Conservation (phyloP, 2,797 vertebrate species). For the Parambassis ranga region DNA sequence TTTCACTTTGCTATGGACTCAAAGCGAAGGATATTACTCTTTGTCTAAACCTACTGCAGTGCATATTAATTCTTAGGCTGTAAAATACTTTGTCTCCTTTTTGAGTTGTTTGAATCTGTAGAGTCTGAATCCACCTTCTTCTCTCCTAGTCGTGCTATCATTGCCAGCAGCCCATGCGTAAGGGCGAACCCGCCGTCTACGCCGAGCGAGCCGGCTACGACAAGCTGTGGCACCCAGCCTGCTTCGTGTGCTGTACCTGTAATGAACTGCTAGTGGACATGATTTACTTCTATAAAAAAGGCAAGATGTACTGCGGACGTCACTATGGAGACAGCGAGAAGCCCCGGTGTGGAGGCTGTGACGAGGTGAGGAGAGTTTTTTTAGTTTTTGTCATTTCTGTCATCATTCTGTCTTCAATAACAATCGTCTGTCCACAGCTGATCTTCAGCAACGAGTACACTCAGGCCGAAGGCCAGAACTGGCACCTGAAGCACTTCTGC, state of each 20-base stretch:
- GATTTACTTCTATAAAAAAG: conserved; percentile 99
- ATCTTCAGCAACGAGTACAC: conserved; percentile 99
- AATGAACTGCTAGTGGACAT: conserved; percentile 94
- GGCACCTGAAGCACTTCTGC: conserved; percentile 99
- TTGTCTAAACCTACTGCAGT: conserved; percentile 9
- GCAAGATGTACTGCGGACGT: conserved; percentile 92
- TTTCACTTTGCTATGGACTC: neutral
- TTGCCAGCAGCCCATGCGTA: conserved; percentile 87
- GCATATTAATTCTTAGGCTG: neutral
- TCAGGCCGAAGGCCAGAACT: conserved; percentile 93
- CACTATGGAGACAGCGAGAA: conserved; percentile 99
- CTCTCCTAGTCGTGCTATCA: conserved; percentile 83
- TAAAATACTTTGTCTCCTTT: neutral
- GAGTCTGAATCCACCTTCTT: neutral
- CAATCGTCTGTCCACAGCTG: conserved; percentile 75
- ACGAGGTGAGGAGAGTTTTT: conserved; percentile 83
- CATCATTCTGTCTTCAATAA: neutral
- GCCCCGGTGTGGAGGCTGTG: conserved; percentile 94
- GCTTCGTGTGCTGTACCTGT: conserved; percentile 93
- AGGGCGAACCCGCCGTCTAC: conserved; percentile 93
- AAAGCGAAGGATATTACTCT: conserved; percentile 5
- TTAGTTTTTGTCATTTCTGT: neutral
- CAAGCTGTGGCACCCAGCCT: conserved; percentile 95
- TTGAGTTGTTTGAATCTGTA: neutral
- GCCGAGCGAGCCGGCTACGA: conserved; percentile 95